Conservation (phyloP, 2,113 vertebrate species). For the Pimephales promelas region DNA sequence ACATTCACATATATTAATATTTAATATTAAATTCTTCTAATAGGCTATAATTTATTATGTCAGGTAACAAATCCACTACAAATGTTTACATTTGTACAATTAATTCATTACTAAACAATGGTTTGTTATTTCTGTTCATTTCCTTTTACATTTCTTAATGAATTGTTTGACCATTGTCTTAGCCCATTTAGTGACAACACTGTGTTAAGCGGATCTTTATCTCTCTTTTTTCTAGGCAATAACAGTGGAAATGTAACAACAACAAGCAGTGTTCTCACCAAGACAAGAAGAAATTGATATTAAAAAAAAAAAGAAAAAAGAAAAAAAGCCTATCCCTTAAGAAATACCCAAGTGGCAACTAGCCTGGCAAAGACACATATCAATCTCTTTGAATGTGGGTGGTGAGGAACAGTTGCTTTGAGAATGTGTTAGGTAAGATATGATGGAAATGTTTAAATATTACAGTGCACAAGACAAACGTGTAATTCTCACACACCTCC, state of each 20-base stretch:
- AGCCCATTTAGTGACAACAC: not conserved
- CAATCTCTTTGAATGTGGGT: not conserved
- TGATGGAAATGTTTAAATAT: not conserved
- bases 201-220: not conserved
- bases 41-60: not conserved
- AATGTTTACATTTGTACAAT: not conserved
- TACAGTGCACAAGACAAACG: constrained; percentile 6
- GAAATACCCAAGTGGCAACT: not conserved
- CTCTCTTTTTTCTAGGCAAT: not conserved
- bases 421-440: not conserved
- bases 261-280: not conserved
- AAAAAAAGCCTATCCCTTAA: not conserved
- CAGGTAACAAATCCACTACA: not conserved
- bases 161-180: not conserved
- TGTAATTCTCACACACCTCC: constrained; percentile 19
- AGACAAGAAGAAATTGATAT: not conserved
- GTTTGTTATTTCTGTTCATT: not conserved
- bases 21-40: not conserved
- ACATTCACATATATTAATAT: not conserved
- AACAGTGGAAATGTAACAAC: not conserved
- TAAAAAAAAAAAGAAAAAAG: not conserved
- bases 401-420: not conserved
- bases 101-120: not conserved
- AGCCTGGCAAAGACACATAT: not conserved
- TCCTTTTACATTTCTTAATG: not conserved